Conservation (phyloP, 1,140 invertebrate species). For the Conopomorpha cramerella region DNA sequence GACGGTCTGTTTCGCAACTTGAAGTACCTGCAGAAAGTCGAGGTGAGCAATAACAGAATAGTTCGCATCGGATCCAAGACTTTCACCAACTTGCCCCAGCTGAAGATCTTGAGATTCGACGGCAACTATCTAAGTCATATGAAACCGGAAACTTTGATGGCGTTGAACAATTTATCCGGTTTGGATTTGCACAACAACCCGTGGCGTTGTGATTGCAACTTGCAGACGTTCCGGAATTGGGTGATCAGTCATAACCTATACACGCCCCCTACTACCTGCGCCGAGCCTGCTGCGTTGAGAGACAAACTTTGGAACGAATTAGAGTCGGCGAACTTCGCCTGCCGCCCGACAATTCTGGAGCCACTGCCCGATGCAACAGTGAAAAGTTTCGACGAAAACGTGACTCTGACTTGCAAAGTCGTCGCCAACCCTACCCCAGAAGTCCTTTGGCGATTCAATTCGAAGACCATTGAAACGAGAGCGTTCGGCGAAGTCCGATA, state of each 20-base stretch:
- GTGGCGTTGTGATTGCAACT: slow-evolving; percentile 87
- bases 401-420: slow-evolving; percentile 80
- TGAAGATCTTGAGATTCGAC: slow-evolving; percentile 72
- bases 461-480: slow-evolving; percentile 62
- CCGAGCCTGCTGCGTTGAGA: slow-evolving; percentile 66
- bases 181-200: slow-evolving; percentile 80
- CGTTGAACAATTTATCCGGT: slow-evolving; percentile 69
- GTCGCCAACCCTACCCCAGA: slow-evolving; percentile 76
- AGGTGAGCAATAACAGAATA: slow-evolving; percentile 76
- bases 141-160: slow-evolving; percentile 65
- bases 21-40: slow-evolving; percentile 74
- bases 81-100: slow-evolving; percentile 69
- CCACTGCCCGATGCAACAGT: slow-evolving; percentile 58
- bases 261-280: slow-evolving; percentile 72
- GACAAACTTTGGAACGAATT: slow-evolving; percentile 76
- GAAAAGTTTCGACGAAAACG: slow-evolving; percentile 68
- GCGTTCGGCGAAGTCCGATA: slow-evolving; percentile 59
- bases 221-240: slow-evolving; percentile 80
- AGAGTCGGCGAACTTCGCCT: slow-evolving; percentile 78
- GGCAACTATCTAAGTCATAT: slow-evolving; percentile 74
- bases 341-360: slow-evolving; percentile 73
- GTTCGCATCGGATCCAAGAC: slow-evolving; percentile 69
- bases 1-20: slow-evolving; percentile 77
- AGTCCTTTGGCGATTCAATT: slow-evolving; percentile 74
- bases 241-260: slow-evolving; percentile 73